These are phyloP conservation scores for Fundulus diaphanus DNA, from an alignment of 2,797 vertebrate genomes.

Conservation along the genomic window DNA sequence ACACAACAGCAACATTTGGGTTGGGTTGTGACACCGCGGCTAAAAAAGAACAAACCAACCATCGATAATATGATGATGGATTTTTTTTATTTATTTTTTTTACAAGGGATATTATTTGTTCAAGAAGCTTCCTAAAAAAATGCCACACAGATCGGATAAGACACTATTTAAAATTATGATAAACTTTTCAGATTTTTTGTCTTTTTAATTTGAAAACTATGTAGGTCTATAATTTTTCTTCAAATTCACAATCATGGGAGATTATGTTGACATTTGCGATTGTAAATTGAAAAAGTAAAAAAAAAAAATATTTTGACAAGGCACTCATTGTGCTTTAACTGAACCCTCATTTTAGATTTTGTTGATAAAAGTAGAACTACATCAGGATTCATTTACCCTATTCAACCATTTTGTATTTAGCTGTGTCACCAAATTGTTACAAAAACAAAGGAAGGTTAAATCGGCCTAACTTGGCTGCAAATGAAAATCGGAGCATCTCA, in stretches of 20 bases:
- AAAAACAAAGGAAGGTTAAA: conserved; percentile 68
- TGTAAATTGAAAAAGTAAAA: neutral
- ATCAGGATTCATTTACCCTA: conserved; percentile 43
- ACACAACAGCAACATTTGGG: conserved; percentile 18
- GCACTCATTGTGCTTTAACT: neutral
- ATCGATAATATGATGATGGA: too few species aligned
- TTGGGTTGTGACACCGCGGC: conserved; percentile 27
- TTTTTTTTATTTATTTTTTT: too few species aligned
- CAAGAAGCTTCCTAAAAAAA: neutral
- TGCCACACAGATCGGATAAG: neutral
- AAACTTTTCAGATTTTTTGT: too few species aligned
- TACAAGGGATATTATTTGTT: conserved; percentile 11
- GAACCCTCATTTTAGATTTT: neutral
- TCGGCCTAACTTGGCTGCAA: conserved; percentile 60
- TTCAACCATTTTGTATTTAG: conserved; percentile 59
- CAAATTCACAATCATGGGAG: too few species aligned
- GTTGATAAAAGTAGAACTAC: neutral
- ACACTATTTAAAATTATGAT: too few species aligned
- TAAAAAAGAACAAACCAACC: conserved; percentile 19
- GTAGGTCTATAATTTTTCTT: too few species aligned
- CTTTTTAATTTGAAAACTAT: too few species aligned
- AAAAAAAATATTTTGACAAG: neutral
- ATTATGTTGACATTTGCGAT: neutral
- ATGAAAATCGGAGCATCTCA: conserved; percentile 44
- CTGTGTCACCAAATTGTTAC: conserved; percentile 67